These are phyloP conservation scores for Serinus canaria DNA, from an alignment of 2,113 vertebrate genomes.

Conservation along the genomic window DNA sequence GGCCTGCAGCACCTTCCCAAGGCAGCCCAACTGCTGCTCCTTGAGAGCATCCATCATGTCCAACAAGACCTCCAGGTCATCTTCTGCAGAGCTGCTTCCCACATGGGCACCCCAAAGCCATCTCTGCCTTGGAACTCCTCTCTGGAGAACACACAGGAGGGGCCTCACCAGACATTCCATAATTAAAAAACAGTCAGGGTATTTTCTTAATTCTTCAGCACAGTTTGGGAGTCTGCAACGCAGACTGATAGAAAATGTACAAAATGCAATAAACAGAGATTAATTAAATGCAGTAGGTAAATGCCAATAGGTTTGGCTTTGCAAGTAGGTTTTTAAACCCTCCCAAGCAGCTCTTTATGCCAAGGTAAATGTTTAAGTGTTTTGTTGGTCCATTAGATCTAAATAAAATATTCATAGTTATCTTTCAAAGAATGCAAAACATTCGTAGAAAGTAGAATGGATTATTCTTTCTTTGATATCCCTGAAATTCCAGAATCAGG, in stretches of 20 bases:
- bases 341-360: not conserved
- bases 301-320: not conserved
- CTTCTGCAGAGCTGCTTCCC: not conserved
- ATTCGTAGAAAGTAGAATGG: not conserved
- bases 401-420: not conserved
- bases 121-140: not conserved
- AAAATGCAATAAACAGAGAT: not conserved
- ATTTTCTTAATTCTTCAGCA: not conserved
- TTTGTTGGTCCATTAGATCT: not conserved
- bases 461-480: conserved; percentile 13
- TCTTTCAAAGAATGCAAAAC: conserved; percentile 25
- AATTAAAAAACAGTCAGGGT: not conserved
- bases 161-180: not conserved
- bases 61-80: not conserved
- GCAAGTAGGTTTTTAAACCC: not conserved
- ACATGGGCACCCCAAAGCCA: not conserved
- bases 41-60: not conserved
- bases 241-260: not conserved
- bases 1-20: not conserved
- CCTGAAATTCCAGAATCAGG: not conserved
- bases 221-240: not conserved
- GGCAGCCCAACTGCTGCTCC: not conserved
- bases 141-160: not conserved
- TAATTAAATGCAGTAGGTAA: not conserved
- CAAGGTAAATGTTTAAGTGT: not conserved